Base-by-base conservation (phyloP, 2,888 invertebrate genomes). In the Corythucha ciliata region DNA sequence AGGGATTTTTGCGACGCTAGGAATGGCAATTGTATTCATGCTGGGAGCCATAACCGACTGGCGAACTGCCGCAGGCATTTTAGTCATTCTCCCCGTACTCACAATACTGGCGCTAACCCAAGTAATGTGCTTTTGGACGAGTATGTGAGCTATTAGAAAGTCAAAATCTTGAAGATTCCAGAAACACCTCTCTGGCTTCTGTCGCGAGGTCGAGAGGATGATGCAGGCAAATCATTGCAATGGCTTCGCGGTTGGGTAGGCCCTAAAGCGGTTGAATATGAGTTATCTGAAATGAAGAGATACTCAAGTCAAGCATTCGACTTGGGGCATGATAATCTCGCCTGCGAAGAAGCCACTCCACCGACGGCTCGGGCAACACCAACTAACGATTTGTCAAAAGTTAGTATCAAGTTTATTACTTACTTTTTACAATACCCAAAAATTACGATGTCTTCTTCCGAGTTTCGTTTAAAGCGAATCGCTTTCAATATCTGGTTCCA, bases 151-250 rank as follows among this genome's bases (percentile, higher is more conserved):
- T n/a, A 20, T 40, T n/a, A 14, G 16, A n/a, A 6, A n/a, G 14
- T 5, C 41, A 2, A 12, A 14, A 21, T 46, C 21, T 62, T 63
- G 27, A 64, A 75, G 75, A 72, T 76, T 2, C 77, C 77, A 1
- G 77, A 77, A 65, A 74, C 76, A 5, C 77, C 76, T 29, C 69
- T 75, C 60, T 77, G 76, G 77, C 64, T 77, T n/a, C 58, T 77
- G 52, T 74, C 76, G 0, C 74, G 74, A 57, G 74, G 75, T 6
- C 68, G 74, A 1, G 69, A 70, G 57, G 71, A 73, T 60, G 75
- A 76, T 8, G 76, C 77, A 0, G 59, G 72, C 8, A 66, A 63
- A 25, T 72, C 77, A 0, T 66, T 77, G n/a, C 73, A 75, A 56
- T 72, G 73, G 58, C 68, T 77, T 1, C 67, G 77, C 49, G 77